Percentiles rank a stretch among this genome's conserved stretches.
Evolutionary conservation across 2,888 invertebrate genomes (phyloP).

Genomic region (Lysandra bellargus): DNA sequence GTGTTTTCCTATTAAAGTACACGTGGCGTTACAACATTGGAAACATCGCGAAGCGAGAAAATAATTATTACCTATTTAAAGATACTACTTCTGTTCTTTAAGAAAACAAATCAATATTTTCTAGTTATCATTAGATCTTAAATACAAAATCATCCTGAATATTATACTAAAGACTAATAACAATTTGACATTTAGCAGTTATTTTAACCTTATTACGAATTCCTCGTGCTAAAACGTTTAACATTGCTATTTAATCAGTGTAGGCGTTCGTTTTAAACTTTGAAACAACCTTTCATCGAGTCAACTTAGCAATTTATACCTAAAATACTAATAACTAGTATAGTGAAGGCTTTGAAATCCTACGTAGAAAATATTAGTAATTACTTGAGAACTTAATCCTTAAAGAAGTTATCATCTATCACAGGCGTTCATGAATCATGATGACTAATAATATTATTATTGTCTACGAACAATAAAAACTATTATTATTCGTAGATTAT

Average conservation of each 20-base stretch:
- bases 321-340: neutral
- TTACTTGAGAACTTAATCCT: too few relatives aligned
- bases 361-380: neutral
- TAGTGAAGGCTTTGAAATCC: neutral
- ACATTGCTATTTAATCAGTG: conserved; percentile 12
- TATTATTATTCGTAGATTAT: too few relatives aligned
- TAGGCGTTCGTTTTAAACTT: neutral
- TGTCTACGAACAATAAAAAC: neutral
- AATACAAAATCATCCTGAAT: neutral
- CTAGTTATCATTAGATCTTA: too few relatives aligned
- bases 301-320: conserved; percentile 4
- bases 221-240: neutral
- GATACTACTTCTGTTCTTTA: too few relatives aligned
- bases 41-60: too few relatives aligned
- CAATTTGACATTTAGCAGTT: neutral
- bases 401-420: too few relatives aligned
- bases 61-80: too few relatives aligned
- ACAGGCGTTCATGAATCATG: too few relatives aligned
- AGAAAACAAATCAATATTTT: too few relatives aligned
- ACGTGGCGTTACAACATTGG: too few relatives aligned
- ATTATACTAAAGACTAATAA: neutral
- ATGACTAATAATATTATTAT: too few relatives aligned
- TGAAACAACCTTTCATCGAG: neutral
- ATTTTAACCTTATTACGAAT: neutral
- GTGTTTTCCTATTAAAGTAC: too few relatives aligned